A percentile compares a stretch with the other conserved stretches of the same genome.
Evolutionary conservation across 2,888 invertebrate genomes (phyloP).

Genomic region (Lathronympha strigana): DNA sequence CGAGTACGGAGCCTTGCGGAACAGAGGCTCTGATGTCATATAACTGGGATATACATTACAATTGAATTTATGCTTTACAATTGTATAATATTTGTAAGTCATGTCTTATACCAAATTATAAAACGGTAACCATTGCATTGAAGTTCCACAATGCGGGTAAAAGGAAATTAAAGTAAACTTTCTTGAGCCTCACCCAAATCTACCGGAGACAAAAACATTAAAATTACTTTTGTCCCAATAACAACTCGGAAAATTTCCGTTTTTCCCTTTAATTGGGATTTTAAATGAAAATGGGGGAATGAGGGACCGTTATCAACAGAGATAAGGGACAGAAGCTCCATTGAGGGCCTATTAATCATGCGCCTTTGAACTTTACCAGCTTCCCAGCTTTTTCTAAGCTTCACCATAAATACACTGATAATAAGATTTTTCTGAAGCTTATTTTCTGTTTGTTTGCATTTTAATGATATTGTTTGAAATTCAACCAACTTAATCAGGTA

Average conservation of each 20-base stretch:
- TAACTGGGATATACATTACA: too few relatives aligned
- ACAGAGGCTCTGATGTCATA: too few relatives aligned
- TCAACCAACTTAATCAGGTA: too few relatives aligned
- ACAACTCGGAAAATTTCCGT: not conserved
- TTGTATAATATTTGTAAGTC: too few relatives aligned
- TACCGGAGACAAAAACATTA: not conserved
- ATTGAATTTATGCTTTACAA: too few relatives aligned
- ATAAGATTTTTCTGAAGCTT: conserved; percentile 6
- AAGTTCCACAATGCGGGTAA: too few relatives aligned
- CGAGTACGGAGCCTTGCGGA: too few relatives aligned
- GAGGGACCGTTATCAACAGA: conserved; percentile 23
- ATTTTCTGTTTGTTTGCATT: too few relatives aligned
- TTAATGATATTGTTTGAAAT: too few relatives aligned
- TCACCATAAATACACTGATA: not conserved
- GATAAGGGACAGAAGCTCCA: conserved; percentile 24
- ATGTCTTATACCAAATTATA: too few relatives aligned
- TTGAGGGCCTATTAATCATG: conserved; percentile 31
- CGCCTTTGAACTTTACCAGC: conserved; percentile 31
- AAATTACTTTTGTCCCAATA: conserved; percentile 8
- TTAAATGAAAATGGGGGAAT: conserved; percentile 18
- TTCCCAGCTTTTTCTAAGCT: conserved; percentile 30
- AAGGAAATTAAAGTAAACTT: too few relatives aligned
- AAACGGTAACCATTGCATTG: too few relatives aligned
- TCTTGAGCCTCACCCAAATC: not conserved
- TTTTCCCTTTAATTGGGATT: conserved; percentile 23